Base-by-base conservation (phyloP, 2,113 vertebrate genomes). In the Trematomus loennbergii region DNA sequence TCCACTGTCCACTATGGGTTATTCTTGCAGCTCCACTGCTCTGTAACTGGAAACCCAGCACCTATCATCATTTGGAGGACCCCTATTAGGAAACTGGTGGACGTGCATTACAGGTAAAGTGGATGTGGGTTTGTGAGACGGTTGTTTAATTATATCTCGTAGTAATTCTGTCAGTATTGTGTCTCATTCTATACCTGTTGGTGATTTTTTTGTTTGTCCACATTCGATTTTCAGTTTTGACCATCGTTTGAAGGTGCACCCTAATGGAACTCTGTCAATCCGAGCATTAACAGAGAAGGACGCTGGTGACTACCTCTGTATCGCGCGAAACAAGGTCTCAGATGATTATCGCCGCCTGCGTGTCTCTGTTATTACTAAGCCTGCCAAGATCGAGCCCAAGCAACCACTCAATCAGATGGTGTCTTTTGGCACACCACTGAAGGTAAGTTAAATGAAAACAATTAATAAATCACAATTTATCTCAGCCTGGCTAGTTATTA, bases 21-120 rank as follows among this genome's bases (percentile, higher is more conserved):
- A 0, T 68, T 79, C 68, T 90, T 99, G 45, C 91, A 60, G 36
- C 94, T 99, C 64, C 92, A 97, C 88, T 99, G 97, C 75, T 92
- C 93, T 59, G 97, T 96, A 67, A 95, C 95, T 16, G 97, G 97
- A 49, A 95, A 96, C 79, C 98, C 98, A 63, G 85, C 93, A 66
- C 97, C 98, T 2, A 95, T 92, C 40, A 95, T 99, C 83, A 94
- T 98, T 55, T 99, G 98, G 98, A 96, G 97, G 25, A 94, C 96
- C 12, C 97, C 98, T 0, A 94, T 90, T 13, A 97, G 95, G 84
- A 96, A 96, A 71, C 94, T 97, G 78, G 93, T 97, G 45, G 97
- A 99, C 82, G 86, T 95, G 1, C 85, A 96, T 18, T 96, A 96
- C 92, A 98, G 98, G 98, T 99, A 92, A 9, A 36, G 7, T 9